Base-by-base conservation (phyloP, 2,797 vertebrate genomes). In the Paedocypris micromegethes region DNA sequence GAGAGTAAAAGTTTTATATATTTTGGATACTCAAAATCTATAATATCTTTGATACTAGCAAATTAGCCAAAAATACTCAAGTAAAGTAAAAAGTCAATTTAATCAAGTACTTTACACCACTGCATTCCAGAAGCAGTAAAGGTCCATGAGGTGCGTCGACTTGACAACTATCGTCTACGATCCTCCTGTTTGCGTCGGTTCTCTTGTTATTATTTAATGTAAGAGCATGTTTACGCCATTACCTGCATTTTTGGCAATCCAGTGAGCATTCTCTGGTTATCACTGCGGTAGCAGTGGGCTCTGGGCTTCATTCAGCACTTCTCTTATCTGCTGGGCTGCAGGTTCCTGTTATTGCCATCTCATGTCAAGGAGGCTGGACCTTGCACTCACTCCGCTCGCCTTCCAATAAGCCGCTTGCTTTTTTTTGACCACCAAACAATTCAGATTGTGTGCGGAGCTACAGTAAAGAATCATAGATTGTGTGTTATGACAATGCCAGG, bases 341-440 rank as follows among this genome's bases (percentile, higher is more conserved):
- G 91, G 87, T 96, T 97, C 94, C 94, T 97, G 95, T 97, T 96
- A 90, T 95, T 94, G 89, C 87, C 77, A 83, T 75, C 71, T 73
- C 37, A 51, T 69, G 68, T 71, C 58, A 61, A 64, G 46, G 77
- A 69, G 82, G 72, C 82, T 67, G 79, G 75, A 54, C 64, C 77
- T 62, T 71, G 80, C 78, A 66, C 75, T 78, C 71, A 50, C 23
- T 23, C 23, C 23, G 62, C 55, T 53, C 63, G 77, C 74, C 80
- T 58, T 0, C 3, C 74, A 59, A 37, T 4, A 6, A 58, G 69
- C 70, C 66, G 58, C 23, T 45, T 61, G 67, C 77, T 63, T 75
- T 78, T 23, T 23, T 23, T 78, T 67, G 79, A 73, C 69, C n/a
- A 50, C 57, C 63, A 41, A 74, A 75, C 78, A 70, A 77, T 75